Conservation (phyloP, 1,140 invertebrate species). For the Coenobita brevimanus region DNA sequence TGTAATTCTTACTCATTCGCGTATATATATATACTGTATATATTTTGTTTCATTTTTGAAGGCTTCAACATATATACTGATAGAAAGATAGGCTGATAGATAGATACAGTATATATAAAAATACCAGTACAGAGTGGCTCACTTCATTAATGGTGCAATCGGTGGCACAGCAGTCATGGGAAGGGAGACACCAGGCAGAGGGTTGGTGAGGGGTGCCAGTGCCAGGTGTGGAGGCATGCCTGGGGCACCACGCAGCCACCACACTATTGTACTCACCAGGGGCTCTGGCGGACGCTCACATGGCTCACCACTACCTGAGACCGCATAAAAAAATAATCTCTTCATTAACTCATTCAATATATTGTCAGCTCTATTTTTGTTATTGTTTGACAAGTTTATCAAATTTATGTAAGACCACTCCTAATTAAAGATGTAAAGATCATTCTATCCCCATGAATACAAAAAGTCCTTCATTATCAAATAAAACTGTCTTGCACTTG, state of each 20-base stretch:
- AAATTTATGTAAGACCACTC: too few relatives aligned
- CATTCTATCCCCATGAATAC: too few relatives aligned
- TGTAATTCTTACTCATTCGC: too few relatives aligned
- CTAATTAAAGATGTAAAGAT: too few relatives aligned
- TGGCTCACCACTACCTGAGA: conserved; percentile 49
- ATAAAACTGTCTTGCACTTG: too few relatives aligned
- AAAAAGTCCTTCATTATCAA: too few relatives aligned
- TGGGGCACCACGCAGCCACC: conserved; percentile 49
- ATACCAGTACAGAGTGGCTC: not conserved
- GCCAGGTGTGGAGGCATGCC: conserved; percentile 49
- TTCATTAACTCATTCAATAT: not conserved
- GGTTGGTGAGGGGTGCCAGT: conserved; percentile 43
- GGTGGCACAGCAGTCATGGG: conserved; percentile 60
- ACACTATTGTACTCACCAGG: conserved; percentile 49
- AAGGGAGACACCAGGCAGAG: conserved; percentile 47
- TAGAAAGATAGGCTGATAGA: not conserved
- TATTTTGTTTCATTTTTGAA: too few relatives aligned
- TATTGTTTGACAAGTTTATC: too few relatives aligned
- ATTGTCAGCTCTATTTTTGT: too few relatives aligned
- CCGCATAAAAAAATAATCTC: not conserved
- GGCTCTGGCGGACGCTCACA: conserved; percentile 54
- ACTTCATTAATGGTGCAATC: conserved; percentile 57
- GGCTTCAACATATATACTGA: too few relatives aligned
- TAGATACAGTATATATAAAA: not conserved
- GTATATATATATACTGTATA: not conserved